A percentile compares a stretch with the other conserved stretches of the same genome.
phyloP scores from a whole-genome alignment of 2,888 invertebrate species.

The Philereme vetulata region DNA sequence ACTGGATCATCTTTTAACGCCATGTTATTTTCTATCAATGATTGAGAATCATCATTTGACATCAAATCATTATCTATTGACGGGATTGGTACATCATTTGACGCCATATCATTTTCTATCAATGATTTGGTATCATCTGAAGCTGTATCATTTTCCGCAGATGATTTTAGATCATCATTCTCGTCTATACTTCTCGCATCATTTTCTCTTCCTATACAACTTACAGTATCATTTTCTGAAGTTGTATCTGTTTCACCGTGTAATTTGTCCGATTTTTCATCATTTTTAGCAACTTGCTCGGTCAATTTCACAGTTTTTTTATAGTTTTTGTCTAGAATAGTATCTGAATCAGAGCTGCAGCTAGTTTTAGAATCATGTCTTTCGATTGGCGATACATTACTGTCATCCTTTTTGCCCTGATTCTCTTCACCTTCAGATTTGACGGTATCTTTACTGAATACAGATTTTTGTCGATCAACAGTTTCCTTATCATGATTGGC shows the following conservation, averaged over 20 bases:
- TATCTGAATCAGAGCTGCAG: conserved; percentile 12
- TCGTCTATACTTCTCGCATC: not conserved
- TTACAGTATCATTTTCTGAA: not conserved
- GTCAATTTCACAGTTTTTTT: not conserved
- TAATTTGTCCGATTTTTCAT: not conserved
- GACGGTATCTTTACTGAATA: not conserved
- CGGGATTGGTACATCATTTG: not conserved
- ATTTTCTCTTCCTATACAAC: not conserved
- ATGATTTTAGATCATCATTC: conserved; percentile 1
- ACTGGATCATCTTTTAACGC: not conserved
- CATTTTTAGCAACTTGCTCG: conserved; percentile 1
- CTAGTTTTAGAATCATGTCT: conserved; percentile 1
- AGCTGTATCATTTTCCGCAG: not conserved
- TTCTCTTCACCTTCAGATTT: not conserved
- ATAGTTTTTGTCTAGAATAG: conserved; percentile 1
- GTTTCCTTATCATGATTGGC: not conserved
- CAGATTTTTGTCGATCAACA: not conserved
- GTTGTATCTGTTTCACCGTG: not conserved
- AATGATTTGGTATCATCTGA: conserved; percentile 2
- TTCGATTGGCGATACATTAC: not conserved
- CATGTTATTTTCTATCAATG: not conserved
- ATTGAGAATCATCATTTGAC: not conserved
- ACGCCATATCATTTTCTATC: not conserved
- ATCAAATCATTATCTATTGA: not conserved
- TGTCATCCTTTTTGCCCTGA: not conserved